Conservation (phyloP, 2,888 invertebrate species). For the Ennomos quercinarius region DNA sequence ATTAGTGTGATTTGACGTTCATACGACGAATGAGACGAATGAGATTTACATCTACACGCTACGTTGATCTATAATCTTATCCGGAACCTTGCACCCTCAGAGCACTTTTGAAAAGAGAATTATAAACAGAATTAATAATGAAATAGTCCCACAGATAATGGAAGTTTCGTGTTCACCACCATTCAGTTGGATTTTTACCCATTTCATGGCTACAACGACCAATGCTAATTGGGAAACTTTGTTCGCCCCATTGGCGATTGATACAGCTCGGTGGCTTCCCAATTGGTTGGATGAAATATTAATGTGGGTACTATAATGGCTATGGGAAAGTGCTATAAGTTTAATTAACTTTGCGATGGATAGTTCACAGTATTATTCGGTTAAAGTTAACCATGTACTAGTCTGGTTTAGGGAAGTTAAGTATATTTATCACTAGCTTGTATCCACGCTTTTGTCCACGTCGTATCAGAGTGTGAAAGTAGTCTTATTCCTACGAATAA, state of each 20-base stretch:
- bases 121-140: conserved; percentile 10
- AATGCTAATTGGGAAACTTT: conserved; percentile 54
- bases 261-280: conserved; percentile 39
- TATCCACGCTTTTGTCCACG: too few relatives aligned
- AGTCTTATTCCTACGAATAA: too few relatives aligned
- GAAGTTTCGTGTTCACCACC: conserved; percentile 24
- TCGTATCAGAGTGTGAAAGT: too few relatives aligned
- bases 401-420: too few relatives aligned
- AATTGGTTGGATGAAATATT: conserved; percentile 37
- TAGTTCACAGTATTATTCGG: too few relatives aligned
- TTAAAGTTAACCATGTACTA: too few relatives aligned
- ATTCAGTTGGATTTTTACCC: conserved; percentile 15
- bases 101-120: conserved; percentile 4
- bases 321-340: conserved; percentile 17
- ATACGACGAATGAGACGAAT: too few relatives aligned
- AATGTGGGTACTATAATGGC: conserved; percentile 21
- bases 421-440: too few relatives aligned
- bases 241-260: conserved; percentile 48
- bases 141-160: conserved; percentile 20
- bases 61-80: neutral
- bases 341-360: conserved; percentile 17
- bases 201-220: conserved; percentile 22
- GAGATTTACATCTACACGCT: conserved; percentile 3
- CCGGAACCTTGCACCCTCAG: neutral
- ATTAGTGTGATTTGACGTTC: too few relatives aligned